Evolutionary conservation across 2,888 invertebrate genomes (phyloP), one percentile per base, ranked within the genome.

Genomic region (Candidula unifasciata): DNA sequence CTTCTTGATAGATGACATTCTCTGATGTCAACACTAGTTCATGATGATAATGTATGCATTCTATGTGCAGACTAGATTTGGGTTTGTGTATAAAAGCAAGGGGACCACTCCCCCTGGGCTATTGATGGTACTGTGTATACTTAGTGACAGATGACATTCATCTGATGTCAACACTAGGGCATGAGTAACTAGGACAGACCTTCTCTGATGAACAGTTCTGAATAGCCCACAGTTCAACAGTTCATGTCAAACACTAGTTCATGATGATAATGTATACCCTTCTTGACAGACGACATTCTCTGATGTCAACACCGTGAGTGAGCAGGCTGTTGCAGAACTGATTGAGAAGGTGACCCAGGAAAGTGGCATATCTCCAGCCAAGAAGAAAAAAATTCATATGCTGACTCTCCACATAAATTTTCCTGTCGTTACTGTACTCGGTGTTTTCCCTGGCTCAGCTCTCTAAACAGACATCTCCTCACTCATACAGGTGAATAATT

Each of bases 401-500:
- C 98, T 78, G 95, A 97, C 91, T 98, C 98, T 0, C 98, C 98
- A 0, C 98, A 98, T 93, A 95, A 98, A 37, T 97, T 98, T 0
- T 96, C 96, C 77, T 99, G 99, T 91, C 97, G 97, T 0, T 98
- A 92, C 69, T 99, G 99, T 94, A 96, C 96, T 90, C 95, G 98
- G 68, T 97, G 97, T 93, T 99, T 99, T 94, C 98, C 99, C 0
- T 99, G 99, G 99, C 97, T 97, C 0, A 98, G 98, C 52, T 98
- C 98, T 0, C 95, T 99, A 44, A 96, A 98, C n/a, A 95, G 99
- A 18, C 99, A 99, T 93, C 97, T 99, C 94, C 89, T 97, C 10
- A 99, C 99, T 0, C 99, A 99, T 93, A 99, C 98, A 0, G 98
- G 93, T 93, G 88, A 80, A 33, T 44, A 54, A 0, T 37, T 52